phyloP scores from a whole-genome alignment of 2,888 invertebrate genomes.

The Lomographa bimaculata region DNA sequence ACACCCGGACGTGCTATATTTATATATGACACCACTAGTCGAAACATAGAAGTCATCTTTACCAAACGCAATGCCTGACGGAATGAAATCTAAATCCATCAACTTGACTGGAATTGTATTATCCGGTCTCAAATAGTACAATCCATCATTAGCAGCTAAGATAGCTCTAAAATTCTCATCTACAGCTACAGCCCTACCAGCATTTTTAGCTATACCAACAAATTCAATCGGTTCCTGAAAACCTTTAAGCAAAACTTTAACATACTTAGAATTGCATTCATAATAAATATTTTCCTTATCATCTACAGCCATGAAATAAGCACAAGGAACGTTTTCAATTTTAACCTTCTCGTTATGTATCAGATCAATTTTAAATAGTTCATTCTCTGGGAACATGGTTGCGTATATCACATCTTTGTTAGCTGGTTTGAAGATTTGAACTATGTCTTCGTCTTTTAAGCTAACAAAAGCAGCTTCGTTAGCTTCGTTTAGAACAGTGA shows the following conservation, averaged over 20 bases:
- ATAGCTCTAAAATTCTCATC: slow-evolving; percentile 53
- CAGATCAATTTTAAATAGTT: slow-evolving; percentile 58
- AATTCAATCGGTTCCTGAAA: slow-evolving; percentile 72
- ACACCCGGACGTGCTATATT: slow-evolving; percentile 53
- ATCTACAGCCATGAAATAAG: slow-evolving; percentile 70
- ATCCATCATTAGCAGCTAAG: slow-evolving; percentile 68
- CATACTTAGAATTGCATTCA: slow-evolving; percentile 75
- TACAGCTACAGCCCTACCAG: slow-evolving; percentile 61
- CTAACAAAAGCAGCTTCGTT: slow-evolving; percentile 58
- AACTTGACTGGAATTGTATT: slow-evolving; percentile 68
- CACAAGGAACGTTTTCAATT: slow-evolving; percentile 64
- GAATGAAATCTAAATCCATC: slow-evolving; percentile 67
- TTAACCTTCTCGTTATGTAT: slow-evolving; percentile 59
- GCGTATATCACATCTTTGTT: slow-evolving; percentile 60
- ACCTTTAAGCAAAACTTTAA: slow-evolving; percentile 67
- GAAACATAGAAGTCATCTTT: slow-evolving; percentile 57
- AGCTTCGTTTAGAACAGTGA: slow-evolving; percentile 56
- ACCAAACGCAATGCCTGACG: slow-evolving; percentile 62
- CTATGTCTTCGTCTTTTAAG: slow-evolving; percentile 70
- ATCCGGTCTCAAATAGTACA: slow-evolving; percentile 61
- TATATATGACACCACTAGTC: slow-evolving; percentile 64
- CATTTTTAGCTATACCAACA: slow-evolving; percentile 66
- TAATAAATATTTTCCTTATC: slow-evolving; percentile 63
- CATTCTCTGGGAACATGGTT: slow-evolving; percentile 67
- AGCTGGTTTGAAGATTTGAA: slow-evolving; percentile 62